Base-by-base conservation (phyloP, 2,797 vertebrate genomes). In the Helostoma temminkii region DNA sequence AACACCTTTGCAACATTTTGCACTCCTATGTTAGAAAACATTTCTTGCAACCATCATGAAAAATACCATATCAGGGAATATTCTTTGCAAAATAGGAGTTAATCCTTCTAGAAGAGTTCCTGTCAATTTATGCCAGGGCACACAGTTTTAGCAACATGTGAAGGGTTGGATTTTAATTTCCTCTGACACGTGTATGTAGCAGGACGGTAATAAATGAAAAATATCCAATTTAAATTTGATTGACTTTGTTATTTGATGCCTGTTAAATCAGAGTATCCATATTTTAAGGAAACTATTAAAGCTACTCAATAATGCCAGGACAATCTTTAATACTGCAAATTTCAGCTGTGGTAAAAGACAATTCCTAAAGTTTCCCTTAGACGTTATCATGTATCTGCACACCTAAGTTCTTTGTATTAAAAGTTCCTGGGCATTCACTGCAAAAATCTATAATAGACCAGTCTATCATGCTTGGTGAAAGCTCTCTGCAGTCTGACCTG, bases 401-500 rank as follows among this genome's bases (percentile, higher is more conserved):
- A 49, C 19, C 48, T 37, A 47, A 71, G 55, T 45, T 77, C 26
- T 78, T 37, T 56, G 36, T 49, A 58, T 53, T 72, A 39, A 73
- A 83, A 53, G 55, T 55, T 80, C 48, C 62, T 37, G 52, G 71
- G 74, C 73, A 76, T 85, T 86, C 72, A 78, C 70, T 83, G 75
- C 55, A 52, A 49, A 67, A 68, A 70, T 80, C 77, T 86, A 65
- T 83, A 79, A 88, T 62, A 70, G 72, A 83, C 61, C 60, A 50
- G 80, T 81, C 74, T 61, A 71, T 85, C 81, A 83, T 64, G 73
- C 76, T 70, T 14, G 25, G 69, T 81, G 78, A 86, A 85, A 86
- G 76, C 81, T 75, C 74, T 83, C 70, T 76, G 76, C 61, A 66
- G 74, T 76, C 77, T 86, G 83, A 89, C 82, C 86, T 83, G 78